Percentiles rank a stretch among this genome's conserved stretches.
Conservation (phyloP, 2,888 invertebrate species). For the Lacanobia oleracea region DNA sequence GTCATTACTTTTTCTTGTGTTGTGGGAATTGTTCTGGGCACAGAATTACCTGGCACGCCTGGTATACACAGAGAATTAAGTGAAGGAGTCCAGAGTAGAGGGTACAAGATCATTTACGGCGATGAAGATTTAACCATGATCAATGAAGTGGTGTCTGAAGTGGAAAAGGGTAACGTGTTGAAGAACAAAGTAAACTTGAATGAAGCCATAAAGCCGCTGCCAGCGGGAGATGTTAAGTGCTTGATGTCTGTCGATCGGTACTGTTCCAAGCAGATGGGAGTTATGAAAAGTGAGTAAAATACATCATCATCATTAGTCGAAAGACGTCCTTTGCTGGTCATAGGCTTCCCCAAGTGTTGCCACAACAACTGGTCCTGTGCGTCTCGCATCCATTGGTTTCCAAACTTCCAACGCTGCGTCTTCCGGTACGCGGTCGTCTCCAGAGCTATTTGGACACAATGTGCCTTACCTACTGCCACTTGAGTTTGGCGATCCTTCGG, state of each 20-base stretch:
- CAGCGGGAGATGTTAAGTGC: constrained; percentile 83
- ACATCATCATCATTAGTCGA: background rate
- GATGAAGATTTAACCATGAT: constrained; percentile 80
- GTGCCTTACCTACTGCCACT: too few species aligned
- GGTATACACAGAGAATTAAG: constrained; percentile 75
- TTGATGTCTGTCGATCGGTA: constrained; percentile 85
- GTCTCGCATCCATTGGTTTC: too few species aligned
- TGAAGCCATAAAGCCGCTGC: constrained; percentile 75
- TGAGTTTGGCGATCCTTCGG: too few species aligned
- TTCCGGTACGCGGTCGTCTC: too few species aligned
- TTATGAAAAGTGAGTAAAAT: constrained; percentile 82
- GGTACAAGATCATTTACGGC: constrained; percentile 80
- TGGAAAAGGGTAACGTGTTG: constrained; percentile 73
- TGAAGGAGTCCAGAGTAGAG: constrained; percentile 76
- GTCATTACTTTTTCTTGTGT: constrained; percentile 58
- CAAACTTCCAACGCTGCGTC: too few species aligned
- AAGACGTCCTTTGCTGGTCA: too few species aligned
- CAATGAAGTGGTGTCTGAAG: constrained; percentile 79
- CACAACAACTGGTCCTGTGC: too few species aligned
- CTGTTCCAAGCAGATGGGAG: constrained; percentile 81
- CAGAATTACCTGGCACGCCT: constrained; percentile 51
- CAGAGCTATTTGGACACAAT: too few species aligned
- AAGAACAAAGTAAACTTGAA: constrained; percentile 73
- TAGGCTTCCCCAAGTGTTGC: too few species aligned
- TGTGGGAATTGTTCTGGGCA: constrained; percentile 56